These are phyloP conservation scores for Phoxinus phoxinus DNA, from an alignment of 2,113 vertebrate genomes.

Conservation along the genomic window DNA sequence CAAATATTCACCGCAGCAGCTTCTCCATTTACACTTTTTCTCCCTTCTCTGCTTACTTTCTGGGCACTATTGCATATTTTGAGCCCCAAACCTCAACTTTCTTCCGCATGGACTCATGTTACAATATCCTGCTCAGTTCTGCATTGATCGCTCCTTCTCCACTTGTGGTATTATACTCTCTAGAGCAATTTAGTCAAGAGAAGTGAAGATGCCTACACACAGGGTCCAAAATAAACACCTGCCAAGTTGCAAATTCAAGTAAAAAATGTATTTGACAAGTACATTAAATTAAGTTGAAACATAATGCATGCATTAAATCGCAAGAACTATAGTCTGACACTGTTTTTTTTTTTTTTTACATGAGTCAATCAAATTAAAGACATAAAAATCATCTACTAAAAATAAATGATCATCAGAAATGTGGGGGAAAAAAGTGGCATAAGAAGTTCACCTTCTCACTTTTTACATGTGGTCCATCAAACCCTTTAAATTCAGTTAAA, in stretches of 20 bases:
- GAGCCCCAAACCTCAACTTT: neutral
- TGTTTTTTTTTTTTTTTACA: neutral
- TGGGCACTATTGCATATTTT: constrained; percentile 28
- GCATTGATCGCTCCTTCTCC: constrained; percentile 9
- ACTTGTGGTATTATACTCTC: constrained; percentile 9
- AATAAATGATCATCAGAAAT: neutral
- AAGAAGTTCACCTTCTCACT: neutral
- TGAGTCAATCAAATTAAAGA: neutral
- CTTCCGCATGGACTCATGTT: constrained; percentile 34
- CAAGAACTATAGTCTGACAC: neutral
- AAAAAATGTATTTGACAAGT: neutral
- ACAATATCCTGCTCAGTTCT: constrained; percentile 24
- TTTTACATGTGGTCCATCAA: neutral
- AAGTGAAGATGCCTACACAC: neutral
- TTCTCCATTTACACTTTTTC: constrained; percentile 36
- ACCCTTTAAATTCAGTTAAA: neutral
- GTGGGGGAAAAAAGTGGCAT: neutral
- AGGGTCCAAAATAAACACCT: neutral
- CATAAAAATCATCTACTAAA: neutral
- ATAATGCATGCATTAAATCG: neutral
- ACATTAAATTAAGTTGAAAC: neutral
- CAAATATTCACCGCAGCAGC: neutral
- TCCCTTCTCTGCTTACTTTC: constrained; percentile 32
- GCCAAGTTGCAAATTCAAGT: neutral
- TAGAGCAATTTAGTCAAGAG: neutral